Evolutionary conservation across 2,797 vertebrate species (phyloP).

Genomic region (Coranthus polyacanthus): DNA sequence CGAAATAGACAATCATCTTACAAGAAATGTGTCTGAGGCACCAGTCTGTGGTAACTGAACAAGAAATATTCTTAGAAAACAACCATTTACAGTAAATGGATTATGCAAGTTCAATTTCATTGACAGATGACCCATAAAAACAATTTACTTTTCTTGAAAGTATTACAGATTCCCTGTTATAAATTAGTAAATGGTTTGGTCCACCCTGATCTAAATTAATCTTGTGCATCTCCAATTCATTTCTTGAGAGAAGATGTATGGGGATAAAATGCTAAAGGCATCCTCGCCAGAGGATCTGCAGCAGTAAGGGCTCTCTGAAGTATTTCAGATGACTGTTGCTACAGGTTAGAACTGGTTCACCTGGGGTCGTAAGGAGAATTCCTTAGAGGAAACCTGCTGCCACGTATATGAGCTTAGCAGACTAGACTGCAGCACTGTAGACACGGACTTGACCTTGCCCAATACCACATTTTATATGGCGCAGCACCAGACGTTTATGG

Average conservation of each 20-base stretch:
- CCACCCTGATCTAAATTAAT: background rate
- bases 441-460: slow-evolving; percentile 48
- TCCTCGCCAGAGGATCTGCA: slow-evolving; percentile 34
- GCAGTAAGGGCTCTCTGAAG: slow-evolving; percentile 38
- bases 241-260: background rate
- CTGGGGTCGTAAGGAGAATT: slow-evolving; percentile 71
- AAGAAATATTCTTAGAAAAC: background rate
- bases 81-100: background rate
- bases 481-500: background rate
- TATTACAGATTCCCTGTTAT: too few species aligned
- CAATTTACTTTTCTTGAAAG: too few species aligned
- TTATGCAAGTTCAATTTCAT: background rate
- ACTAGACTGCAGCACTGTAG: background rate
- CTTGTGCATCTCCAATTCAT: background rate
- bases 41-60: background rate
- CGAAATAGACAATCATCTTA: background rate
- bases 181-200: too few species aligned
- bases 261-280: slow-evolving; percentile 20
- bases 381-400: slow-evolving; percentile 65
- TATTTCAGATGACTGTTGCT: slow-evolving; percentile 59
- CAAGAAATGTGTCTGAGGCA: background rate
- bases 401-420: slow-evolving; percentile 49
- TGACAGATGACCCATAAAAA: background rate
- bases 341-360: slow-evolving; percentile 84
- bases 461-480: slow-evolving; percentile 6